A percentile compares a stretch with the other conserved stretches of the same genome.
Conservation (phyloP, 1,140 invertebrate species). For the Papilio xuthus region DNA sequence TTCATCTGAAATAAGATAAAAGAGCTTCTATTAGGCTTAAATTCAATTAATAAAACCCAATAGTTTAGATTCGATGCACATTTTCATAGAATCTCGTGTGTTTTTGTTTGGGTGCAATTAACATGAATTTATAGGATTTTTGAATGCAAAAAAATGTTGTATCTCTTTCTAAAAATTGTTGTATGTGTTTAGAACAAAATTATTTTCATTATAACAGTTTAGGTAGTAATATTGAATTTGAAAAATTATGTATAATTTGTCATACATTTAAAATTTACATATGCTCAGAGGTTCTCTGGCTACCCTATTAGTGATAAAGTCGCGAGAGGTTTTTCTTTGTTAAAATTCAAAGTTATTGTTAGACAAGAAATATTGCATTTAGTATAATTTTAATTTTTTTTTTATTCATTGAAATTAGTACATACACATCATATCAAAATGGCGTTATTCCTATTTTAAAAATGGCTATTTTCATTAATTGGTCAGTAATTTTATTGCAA, state of each 20-base stretch:
- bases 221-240: neutral
- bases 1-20: neutral
- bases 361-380: neutral
- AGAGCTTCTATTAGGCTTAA: neutral
- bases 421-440: no score
- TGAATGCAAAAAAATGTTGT: constrained; percentile 18
- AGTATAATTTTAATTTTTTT: neutral
- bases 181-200: constrained; percentile 28
- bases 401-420: no score
- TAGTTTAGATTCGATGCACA: neutral
- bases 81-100: constrained; percentile 30
- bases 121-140: constrained; percentile 42
- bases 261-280: neutral
- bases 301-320: neutral
- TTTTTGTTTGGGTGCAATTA: neutral
- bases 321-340: constrained; percentile 3
- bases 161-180: constrained; percentile 21
- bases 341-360: constrained; percentile 2
- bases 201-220: constrained; percentile 23
- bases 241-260: neutral
- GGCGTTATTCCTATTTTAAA: no score
- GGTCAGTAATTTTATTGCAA: no score
- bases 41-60: neutral
- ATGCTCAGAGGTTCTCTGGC: neutral
- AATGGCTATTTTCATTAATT: no score